Percentiles rank a stretch among this genome's conserved stretches.
Evolutionary conservation across 2,888 invertebrate species (phyloP).

Genomic region (Eubasilissa splendida): DNA sequence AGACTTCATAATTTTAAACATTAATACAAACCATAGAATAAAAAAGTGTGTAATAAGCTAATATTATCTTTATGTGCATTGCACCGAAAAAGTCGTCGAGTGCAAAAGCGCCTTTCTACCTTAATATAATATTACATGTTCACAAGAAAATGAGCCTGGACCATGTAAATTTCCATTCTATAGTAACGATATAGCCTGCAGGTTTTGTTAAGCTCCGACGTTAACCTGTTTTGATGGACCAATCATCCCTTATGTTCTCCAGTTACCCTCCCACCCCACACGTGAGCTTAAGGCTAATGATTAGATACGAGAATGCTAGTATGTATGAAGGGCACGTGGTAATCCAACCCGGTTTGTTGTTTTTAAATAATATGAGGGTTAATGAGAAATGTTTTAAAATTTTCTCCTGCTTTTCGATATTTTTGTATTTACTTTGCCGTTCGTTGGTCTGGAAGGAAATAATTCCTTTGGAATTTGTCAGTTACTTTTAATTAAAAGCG

Average conservation of each 20-base stretch:
- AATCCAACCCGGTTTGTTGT: conserved; percentile 43
- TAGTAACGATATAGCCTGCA: conserved; percentile 31
- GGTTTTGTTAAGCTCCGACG: conserved; percentile 40
- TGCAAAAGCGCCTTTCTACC: too few relatives aligned
- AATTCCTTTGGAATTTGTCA: too few relatives aligned
- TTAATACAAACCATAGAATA: too few relatives aligned
- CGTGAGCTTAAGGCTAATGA: conserved; percentile 49
- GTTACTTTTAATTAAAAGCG: too few relatives aligned
- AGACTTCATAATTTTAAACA: too few relatives aligned
- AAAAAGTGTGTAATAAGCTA: too few relatives aligned
- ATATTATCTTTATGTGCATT: too few relatives aligned
- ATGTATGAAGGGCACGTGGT: conserved; percentile 37
- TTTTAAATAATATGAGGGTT: conserved; percentile 43
- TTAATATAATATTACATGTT: too few relatives aligned
- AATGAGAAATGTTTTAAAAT: conserved; percentile 45
- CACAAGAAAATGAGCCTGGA: conserved; percentile 13
- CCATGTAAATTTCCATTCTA: conserved; percentile 27
- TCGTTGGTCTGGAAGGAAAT: not conserved
- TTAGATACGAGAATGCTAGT: conserved; percentile 52
- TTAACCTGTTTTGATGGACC: conserved; percentile 53
- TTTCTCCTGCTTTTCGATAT: not conserved
- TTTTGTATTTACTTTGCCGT: conserved; percentile 14
- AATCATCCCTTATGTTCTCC: conserved; percentile 49
- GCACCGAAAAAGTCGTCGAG: too few relatives aligned
- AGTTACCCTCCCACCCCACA: conserved; percentile 18